Conservation (phyloP, 30 jellyfish, hydroid and myxozoan species). For the Chrysaora quinquecirrha region DNA sequence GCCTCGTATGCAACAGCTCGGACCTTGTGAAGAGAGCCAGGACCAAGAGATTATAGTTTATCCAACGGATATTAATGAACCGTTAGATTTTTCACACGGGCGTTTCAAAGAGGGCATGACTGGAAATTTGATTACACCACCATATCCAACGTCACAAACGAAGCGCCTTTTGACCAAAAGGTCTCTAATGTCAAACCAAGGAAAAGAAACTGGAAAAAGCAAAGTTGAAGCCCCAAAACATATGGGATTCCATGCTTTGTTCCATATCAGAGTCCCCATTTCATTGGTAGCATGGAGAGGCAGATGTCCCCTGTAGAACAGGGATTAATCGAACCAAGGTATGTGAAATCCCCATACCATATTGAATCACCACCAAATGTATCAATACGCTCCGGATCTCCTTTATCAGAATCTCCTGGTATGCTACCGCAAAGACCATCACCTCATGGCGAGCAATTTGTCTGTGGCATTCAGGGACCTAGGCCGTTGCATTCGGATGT, state of each 20-base stretch:
- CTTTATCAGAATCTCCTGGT: background rate
- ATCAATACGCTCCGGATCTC: background rate
- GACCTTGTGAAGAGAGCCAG: background rate
- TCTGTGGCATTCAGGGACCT: conserved; percentile 1
- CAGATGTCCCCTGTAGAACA: conserved; percentile 20
- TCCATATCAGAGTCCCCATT: conserved; percentile 25
- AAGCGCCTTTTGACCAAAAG: background rate
- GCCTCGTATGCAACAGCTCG: background rate
- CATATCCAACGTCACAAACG: no score
- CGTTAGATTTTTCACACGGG: conserved; percentile 32
- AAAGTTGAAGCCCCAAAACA: background rate
- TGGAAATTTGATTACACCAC: background rate
- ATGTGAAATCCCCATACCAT: background rate
- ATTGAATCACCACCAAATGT: background rate
- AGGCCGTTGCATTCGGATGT: background rate
- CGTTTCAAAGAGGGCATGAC: background rate
- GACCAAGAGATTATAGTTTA: conserved; percentile 1
- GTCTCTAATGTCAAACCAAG: no score
- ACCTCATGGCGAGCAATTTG: conserved; percentile 1
- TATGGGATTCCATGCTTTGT: conserved; percentile 12
- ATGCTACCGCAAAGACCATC: conserved; percentile 9
- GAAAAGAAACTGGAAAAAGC: no score
- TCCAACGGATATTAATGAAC: conserved; percentile 44
- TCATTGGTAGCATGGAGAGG: conserved; percentile 14
- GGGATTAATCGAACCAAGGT: background rate